Base-by-base conservation (phyloP, 2,113 vertebrate genomes). In the Riparia riparia region DNA sequence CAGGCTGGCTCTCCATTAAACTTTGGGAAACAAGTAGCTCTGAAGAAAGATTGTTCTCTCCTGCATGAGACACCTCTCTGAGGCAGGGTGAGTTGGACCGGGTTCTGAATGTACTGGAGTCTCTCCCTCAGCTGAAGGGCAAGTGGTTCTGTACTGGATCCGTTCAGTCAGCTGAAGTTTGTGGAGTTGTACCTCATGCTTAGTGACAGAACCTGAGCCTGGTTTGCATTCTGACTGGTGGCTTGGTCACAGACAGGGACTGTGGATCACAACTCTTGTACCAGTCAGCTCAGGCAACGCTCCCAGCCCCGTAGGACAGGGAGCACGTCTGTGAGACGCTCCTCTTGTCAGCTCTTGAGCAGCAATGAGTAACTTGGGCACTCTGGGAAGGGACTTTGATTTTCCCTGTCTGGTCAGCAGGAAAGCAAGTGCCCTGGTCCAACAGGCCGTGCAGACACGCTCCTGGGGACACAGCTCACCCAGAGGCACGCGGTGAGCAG, bases 331-430 rank as follows among this genome's bases (percentile, higher is more conserved):
- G 44, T 16, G n/a, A 77, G 69, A 53, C 1, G 4, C 42, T 39
- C 58, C 70, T 77, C 64, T 47, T 41, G 72, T 12, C 17, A 68
- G 31, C 28, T 78, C 26, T 60, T 22, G 41, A 81, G 44, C 60
- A 71, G 51, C 82, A 73, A 10, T 68, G 72, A 95, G 57, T 92
- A 73, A 86, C 50, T 7, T 21, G 56, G 60, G 31, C 0, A 1
- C 72, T 78, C 37, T 17, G 56, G 91, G 83, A 81, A 74, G 32
- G 0, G 1, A 8, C 85, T 95, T 50, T 77, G 79, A 51, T 91
- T 96, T 77, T 42, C 66, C 57, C 12, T 88, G 61, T 90, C 42
- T 83, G 81, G 70, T 88, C 87, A 96, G 66, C 8, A 15, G 58
- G 57, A 82, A 71, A 58, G 47, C 44, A 21, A 93, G 47, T 29